Conservation (phyloP, 2,888 invertebrate species). For the Tipula lateralis region DNA sequence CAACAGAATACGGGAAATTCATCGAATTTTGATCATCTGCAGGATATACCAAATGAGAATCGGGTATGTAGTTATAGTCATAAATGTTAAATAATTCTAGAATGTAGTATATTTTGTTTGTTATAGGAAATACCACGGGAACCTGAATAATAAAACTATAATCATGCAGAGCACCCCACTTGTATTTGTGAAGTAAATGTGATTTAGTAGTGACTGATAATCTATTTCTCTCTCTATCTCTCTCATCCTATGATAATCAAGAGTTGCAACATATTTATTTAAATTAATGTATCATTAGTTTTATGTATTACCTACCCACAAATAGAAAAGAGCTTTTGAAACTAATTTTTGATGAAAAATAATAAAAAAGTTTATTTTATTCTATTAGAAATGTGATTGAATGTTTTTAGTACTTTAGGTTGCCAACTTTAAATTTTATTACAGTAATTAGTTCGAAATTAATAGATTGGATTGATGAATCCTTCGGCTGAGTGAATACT, state of each 20-base stretch:
- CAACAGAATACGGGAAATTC: not conserved
- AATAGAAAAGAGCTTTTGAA: not conserved
- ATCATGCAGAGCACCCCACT: not conserved
- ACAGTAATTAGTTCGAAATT: too few species aligned
- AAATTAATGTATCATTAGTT: not conserved
- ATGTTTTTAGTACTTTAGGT: too few species aligned
- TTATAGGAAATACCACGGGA: not conserved
- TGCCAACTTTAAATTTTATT: too few species aligned
- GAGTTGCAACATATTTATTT: not conserved
- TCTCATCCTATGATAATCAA: not conserved
- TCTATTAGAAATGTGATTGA: too few species aligned
- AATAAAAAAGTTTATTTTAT: not conserved
- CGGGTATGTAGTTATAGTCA: not conserved
- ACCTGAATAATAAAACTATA: not conserved
- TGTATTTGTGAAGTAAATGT: not conserved
- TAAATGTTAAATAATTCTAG: not conserved
- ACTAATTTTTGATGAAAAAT: not conserved
- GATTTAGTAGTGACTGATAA: conserved; percentile 24
- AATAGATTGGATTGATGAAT: too few species aligned
- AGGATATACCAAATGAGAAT: not conserved
- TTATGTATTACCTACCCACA: not conserved
- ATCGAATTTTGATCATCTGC: not conserved
- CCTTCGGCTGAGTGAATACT: too few species aligned
- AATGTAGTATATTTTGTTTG: not conserved
- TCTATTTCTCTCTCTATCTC: not conserved